These are phyloP conservation scores for Calidris pygmaea DNA, from an alignment of 2,113 vertebrate genomes.

Conservation along the genomic window DNA sequence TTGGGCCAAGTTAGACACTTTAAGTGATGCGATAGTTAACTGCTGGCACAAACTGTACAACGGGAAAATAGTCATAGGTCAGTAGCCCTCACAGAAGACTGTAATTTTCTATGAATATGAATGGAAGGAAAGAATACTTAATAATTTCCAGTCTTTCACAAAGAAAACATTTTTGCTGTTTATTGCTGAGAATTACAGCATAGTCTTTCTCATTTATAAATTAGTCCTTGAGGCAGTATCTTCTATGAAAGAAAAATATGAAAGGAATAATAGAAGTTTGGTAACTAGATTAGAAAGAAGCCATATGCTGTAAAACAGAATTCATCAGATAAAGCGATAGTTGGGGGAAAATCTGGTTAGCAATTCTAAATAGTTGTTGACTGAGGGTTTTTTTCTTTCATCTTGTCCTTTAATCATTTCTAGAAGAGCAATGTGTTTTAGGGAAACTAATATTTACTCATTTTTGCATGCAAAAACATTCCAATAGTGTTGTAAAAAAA, in stretches of 20 bases:
- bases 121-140: not conserved
- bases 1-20: not conserved
- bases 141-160: not conserved
- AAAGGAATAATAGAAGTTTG: not conserved
- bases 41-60: not conserved
- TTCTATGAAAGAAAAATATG: not conserved
- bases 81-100: not conserved
- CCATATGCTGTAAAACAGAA: not conserved
- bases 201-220: constrained; percentile 1
- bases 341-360: not conserved
- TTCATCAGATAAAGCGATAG: not conserved
- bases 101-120: not conserved
- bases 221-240: not conserved
- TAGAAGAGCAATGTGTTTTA: not conserved
- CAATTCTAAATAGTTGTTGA: not conserved
- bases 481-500: not conserved
- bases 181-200: not conserved
- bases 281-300: not conserved
- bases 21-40: not conserved
- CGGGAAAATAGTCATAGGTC: not conserved
- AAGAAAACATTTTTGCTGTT: not conserved
- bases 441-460: not conserved
- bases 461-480: not conserved
- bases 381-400: not conserved
- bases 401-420: not conserved